Base-by-base conservation (phyloP, 2,113 vertebrate species). In the Lepisosteus oculatus region DNA sequence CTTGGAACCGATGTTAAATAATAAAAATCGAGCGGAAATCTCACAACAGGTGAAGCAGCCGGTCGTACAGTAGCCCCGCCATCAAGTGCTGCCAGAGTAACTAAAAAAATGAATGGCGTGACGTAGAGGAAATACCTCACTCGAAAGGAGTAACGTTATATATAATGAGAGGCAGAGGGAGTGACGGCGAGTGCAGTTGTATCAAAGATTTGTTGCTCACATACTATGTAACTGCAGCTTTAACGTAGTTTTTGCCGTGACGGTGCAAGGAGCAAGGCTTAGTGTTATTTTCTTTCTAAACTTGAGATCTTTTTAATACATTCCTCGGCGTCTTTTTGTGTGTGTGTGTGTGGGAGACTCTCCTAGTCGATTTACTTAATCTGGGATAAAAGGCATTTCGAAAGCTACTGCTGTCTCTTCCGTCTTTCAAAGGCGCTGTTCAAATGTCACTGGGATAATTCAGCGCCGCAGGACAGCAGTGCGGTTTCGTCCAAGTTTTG, bases 401-500 rank as follows among this genome's bases (percentile, higher is more conserved):
- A 29, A 63, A 69, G 67, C 56, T 65, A 73, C 70, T 62, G 55
- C 67, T 70, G 75, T 79, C 72, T 83, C 82, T 84, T 80, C 80
- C 76, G 79, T 84, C 74, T 81, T 80, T 82, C 67, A 8, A 62
- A 57, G 67, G 63, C 74, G 57, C 12, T 57, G 65, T 9, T 54
- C n/a, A 55, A 76, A 74, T 69, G 74, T 71, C 72, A 72, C 57
- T 70, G 71, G 71, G 72, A 63, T 77, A 70, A 64, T 72, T 67
- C 61, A 72, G 61, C 69, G 72, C n/a, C 64, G 78, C 57, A 69
- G 74, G 71, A 72, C 45, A 56, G 63, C 44, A 17, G n/a, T 45
- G 45, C 62, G 45, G 70, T 72, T 74, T 70, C 56, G 43, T 61
- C 15, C 51, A 68, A 65, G 29, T 29, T 29, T 29, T 29, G 29